These are phyloP conservation scores for Dinocampus coccinellae DNA, from an alignment of 2,888 invertebrate genomes.

Conservation along the genomic window DNA sequence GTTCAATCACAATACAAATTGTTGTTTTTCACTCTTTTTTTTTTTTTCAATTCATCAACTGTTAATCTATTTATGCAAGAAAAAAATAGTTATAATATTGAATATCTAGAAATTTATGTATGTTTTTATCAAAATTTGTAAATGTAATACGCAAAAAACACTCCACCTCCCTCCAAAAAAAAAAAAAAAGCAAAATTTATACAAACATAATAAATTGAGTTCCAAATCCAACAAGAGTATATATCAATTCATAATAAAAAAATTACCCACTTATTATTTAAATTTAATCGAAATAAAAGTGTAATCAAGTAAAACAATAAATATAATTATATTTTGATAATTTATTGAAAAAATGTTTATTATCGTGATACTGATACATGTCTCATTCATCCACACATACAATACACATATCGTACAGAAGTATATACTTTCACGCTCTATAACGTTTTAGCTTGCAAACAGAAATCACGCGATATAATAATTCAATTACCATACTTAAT, in stretches of 20 bases:
- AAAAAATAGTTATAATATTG: neutral
- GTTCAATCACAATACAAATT: neutral
- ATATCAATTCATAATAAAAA: slow-evolving; percentile 24
- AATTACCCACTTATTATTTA: slow-evolving; percentile 15
- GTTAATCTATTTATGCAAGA: neutral
- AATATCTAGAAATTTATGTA: neutral
- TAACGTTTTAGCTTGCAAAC: slow-evolving; percentile 8
- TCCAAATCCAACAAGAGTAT: neutral
- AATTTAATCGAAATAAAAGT: slow-evolving; percentile 18
- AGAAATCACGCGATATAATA: slow-evolving; percentile 5
- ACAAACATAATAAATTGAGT: neutral
- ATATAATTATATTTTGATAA: slow-evolving; percentile 10
- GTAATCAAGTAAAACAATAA: neutral
- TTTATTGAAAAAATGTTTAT: slow-evolving; percentile 66
- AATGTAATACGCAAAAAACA: neutral
- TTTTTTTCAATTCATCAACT: neutral
- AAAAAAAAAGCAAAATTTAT: neutral
- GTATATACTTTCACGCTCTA: slow-evolving; percentile 19
- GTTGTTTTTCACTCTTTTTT: slow-evolving; percentile 19
- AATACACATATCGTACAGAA: slow-evolving; percentile 47
- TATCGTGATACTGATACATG: slow-evolving; percentile 61
- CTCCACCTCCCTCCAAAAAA: neutral
- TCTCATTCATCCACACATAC: slow-evolving; percentile 54
- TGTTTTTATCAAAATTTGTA: neutral
- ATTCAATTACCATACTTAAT: slow-evolving; percentile 12